phyloP scores from a whole-genome alignment of 2,888 invertebrate genomes.

The Busseola fusca region DNA sequence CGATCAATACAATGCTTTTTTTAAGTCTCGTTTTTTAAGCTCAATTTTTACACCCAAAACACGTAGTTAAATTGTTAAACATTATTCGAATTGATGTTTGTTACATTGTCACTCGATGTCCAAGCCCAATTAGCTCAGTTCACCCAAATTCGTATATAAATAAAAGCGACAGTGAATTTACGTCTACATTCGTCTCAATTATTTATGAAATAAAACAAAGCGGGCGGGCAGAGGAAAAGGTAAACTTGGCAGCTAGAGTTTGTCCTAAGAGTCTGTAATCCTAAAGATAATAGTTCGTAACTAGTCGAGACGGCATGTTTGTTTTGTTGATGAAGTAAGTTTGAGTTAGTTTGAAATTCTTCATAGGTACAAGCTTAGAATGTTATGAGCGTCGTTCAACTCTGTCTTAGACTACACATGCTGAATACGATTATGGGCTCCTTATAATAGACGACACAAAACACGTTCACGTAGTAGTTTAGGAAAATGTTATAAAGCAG shows the following conservation, averaged over 20 bases:
- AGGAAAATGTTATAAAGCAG: constrained; percentile 7
- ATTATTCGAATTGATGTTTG: constrained; percentile 15
- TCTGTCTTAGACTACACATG: constrained; percentile 43
- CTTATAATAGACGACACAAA: constrained; percentile 26
- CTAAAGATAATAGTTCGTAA: constrained; percentile 83
- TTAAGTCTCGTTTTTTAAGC: background rate
- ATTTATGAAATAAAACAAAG: constrained; percentile 67
- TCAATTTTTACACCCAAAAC: background rate
- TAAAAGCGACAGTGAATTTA: constrained; percentile 23
- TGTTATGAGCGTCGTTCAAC: constrained; percentile 66
- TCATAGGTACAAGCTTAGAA: constrained; percentile 70
- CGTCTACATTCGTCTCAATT: constrained; percentile 42
- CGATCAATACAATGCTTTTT: background rate
- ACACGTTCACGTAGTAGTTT: constrained; percentile 17
- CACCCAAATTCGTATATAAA: constrained; percentile 18
- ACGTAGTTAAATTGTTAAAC: constrained; percentile 17
- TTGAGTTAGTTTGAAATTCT: constrained; percentile 78
- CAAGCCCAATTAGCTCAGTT: background rate
- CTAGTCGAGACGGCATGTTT: constrained; percentile 79
- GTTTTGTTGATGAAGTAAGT: constrained; percentile 81
- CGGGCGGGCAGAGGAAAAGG: constrained; percentile 54
- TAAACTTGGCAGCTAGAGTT: constrained; percentile 72
- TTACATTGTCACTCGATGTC: constrained; percentile 33
- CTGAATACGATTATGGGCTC: constrained; percentile 53
- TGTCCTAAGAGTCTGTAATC: constrained; percentile 78